Conservation (phyloP, 2,888 invertebrate genomes). For the Acronicta leporina region DNA sequence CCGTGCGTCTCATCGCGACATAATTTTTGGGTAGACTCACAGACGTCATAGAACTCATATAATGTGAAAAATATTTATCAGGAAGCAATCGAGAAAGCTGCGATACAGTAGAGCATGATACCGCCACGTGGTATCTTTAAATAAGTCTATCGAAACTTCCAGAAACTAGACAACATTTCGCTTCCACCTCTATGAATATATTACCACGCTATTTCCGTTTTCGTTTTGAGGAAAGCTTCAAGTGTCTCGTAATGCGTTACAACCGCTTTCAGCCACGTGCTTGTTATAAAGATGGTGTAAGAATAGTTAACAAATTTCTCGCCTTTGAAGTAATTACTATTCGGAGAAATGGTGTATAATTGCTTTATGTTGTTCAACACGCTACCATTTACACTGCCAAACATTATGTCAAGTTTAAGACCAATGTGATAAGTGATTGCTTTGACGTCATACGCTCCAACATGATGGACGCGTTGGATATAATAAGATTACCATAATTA, state of each 20-base stretch:
- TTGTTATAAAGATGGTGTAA: constrained; percentile 37
- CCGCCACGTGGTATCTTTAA: constrained; percentile 47
- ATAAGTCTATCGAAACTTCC: constrained; percentile 49
- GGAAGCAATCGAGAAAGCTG: constrained; percentile 40
- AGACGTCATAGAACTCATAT: constrained; percentile 45
- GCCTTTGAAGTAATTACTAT: constrained; percentile 40
- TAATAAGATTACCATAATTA: too few relatives aligned
- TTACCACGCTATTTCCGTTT: constrained; percentile 49
- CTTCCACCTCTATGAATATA: constrained; percentile 32
- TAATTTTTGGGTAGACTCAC: constrained; percentile 26
- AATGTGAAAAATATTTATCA: constrained; percentile 46
- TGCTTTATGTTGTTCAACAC: constrained; percentile 47
- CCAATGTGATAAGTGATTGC: constrained; percentile 42
- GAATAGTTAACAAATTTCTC: constrained; percentile 22
- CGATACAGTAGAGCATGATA: constrained; percentile 25
- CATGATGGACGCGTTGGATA: constrained; percentile 8
- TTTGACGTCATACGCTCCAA: constrained; percentile 36
- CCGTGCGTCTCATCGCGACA: constrained; percentile 33
- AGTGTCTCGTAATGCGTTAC: constrained; percentile 41
- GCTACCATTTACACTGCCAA: constrained; percentile 48
- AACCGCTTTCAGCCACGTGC: constrained; percentile 39
- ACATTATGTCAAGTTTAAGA: constrained; percentile 47
- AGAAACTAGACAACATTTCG: constrained; percentile 39
- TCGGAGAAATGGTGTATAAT: constrained; percentile 43
- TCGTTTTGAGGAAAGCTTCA: constrained; percentile 25